Evolutionary conservation across 2,888 invertebrate species (phyloP), one percentile per base, ranked within the genome.

Genomic region (Limenitis camilla): DNA sequence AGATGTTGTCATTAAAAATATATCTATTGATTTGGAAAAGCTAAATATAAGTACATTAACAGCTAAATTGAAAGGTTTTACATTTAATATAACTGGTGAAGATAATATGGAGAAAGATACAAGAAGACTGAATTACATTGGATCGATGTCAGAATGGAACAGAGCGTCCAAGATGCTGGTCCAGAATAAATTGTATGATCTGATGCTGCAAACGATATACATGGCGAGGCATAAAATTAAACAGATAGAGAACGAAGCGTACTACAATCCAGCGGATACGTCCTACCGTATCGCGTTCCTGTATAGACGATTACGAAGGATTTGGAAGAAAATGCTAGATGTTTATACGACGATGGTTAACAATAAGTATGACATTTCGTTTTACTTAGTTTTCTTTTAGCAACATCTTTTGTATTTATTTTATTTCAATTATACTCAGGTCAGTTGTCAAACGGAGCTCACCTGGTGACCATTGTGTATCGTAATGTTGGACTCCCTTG

Each of bases 201-300:
- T 68, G 27, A 69, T 69, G 62, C 56, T 75, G 5, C 71, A 72
- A 42, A 19, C 60, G 0, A 64, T 75, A n/a, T 73, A 73, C 53
- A 73, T 74, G 74, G 64, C 69, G 1, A 56, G 69, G 1, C 66
- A 71, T 43, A 62, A 61, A 29, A 45, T 74, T 0, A 60, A 58
- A 7, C 55, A 61, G 11, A 6, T 76, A 4, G 70, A 73, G 30
- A 40, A 43, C 0, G 58, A 62, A 10, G 53, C 55, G 1, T 55
- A 61, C 43, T 72, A 66, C 52, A 69, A 65, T 41, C 52, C 55
- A 5, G 61, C 60, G 0, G 71, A 72, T 43, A 67, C 68, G 0
- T 67, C 67, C 0, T 76, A 68, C 33, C 66, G 73, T 2, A 63
- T 74, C 2, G 72, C 71, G 0, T 70, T 63, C 39, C 7, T 72